These are phyloP conservation scores for Coelopa pilipes DNA, from an alignment of 2,888 invertebrate species.

Conservation along the genomic window DNA sequence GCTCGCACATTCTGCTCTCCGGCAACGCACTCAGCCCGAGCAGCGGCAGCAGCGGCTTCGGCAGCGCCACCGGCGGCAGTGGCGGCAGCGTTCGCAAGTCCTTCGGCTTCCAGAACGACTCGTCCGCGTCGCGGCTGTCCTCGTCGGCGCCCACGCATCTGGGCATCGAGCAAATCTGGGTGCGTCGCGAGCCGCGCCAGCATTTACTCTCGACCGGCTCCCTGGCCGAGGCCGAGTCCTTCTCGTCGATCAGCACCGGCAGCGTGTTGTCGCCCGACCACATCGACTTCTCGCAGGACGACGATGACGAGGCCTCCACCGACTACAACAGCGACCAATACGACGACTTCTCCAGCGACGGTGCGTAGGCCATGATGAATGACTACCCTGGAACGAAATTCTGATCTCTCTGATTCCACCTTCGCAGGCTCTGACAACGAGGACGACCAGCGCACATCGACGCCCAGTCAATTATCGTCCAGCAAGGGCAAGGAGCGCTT, in stretches of 20 bases:
- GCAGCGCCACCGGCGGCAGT: constrained; percentile 54
- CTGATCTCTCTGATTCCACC: not conserved
- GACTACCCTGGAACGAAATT: not conserved
- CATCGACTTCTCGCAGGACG: constrained; percentile 79
- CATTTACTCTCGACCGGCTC: constrained; percentile 88
- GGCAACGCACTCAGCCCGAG: constrained; percentile 62
- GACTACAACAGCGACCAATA: constrained; percentile 89
- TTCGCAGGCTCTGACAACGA: constrained; percentile 60
- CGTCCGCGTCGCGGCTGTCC: constrained; percentile 75
- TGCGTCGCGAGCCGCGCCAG: constrained; percentile 85
- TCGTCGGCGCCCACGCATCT: constrained; percentile 87
- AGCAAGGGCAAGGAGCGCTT: constrained; percentile 81
- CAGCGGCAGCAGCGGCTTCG: constrained; percentile 62
- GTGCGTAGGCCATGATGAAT: constrained; percentile 58
- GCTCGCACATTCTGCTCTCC: constrained; percentile 68
- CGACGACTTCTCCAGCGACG: constrained; percentile 86
- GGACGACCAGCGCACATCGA: constrained; percentile 60
- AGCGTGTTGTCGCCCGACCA: constrained; percentile 86
- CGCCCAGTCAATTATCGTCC: constrained; percentile 57
- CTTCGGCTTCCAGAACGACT: constrained; percentile 55
- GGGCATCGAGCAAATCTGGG: constrained; percentile 86
- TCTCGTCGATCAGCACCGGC: constrained; percentile 83
- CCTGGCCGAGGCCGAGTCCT: constrained; percentile 84
- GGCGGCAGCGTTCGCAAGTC: constrained; percentile 56
- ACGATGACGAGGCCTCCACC: constrained; percentile 83